Percentiles rank a stretch among this genome's conserved stretches.
Conservation (phyloP, 2,888 invertebrate species). For the Drosophila falleni region DNA sequence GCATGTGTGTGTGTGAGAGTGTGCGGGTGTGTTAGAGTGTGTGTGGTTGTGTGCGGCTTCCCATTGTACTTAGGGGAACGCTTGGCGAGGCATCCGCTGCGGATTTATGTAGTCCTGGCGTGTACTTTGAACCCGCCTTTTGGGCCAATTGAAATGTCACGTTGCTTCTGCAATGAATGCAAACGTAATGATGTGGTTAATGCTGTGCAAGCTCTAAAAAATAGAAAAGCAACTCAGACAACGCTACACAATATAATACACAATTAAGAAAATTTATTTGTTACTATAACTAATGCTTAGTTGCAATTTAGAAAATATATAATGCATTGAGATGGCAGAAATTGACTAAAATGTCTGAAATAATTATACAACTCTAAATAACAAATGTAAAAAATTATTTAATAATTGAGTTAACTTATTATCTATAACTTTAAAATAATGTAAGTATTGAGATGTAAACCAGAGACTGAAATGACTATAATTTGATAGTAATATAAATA, state of each 20-base stretch:
- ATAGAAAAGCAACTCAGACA: neutral
- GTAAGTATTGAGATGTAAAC: no score
- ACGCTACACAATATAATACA: neutral
- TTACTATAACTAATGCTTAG: neutral
- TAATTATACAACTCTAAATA: no score
- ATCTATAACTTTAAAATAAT: no score
- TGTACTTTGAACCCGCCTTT: slow-evolving; percentile 60
- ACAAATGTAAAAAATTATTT: no score
- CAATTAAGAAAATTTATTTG: neutral
- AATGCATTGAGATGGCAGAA: no score
- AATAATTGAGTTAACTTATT: no score
- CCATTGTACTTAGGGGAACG: slow-evolving; percentile 43
- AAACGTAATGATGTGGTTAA: slow-evolving; percentile 77
- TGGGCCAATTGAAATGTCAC: slow-evolving; percentile 78
- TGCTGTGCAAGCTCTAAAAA: slow-evolving; percentile 42
- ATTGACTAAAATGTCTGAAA: no score
- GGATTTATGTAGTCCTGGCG: slow-evolving; percentile 72
- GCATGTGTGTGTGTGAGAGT: slow-evolving; percentile 15
- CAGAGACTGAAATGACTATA: no score
- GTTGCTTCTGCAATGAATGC: slow-evolving; percentile 72
- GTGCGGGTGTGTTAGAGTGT: slow-evolving; percentile 20
- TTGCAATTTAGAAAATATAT: no score
- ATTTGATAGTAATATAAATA: no score
- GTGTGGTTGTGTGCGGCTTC: slow-evolving; percentile 24
- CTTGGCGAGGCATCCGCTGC: slow-evolving; percentile 41